Evolutionary conservation across 2,888 invertebrate genomes (phyloP).

Genomic region (Eurois occulta): DNA sequence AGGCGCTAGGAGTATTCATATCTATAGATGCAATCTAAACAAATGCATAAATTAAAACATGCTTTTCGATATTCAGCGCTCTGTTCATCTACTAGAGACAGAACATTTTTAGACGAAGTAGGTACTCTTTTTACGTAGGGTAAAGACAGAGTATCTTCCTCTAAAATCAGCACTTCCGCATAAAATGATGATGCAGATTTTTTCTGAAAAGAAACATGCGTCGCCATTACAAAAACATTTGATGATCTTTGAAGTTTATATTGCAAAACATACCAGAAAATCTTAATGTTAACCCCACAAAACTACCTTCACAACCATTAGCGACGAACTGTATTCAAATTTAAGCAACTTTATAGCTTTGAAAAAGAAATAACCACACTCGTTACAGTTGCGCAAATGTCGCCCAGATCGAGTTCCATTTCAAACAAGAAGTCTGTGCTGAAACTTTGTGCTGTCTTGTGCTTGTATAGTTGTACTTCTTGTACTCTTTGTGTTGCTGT

Average conservation of each 20-base stretch:
- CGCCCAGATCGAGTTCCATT: constrained; percentile 56
- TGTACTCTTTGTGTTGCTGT: constrained; percentile 36
- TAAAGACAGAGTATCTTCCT: background rate
- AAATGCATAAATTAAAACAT: background rate
- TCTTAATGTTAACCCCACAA: background rate
- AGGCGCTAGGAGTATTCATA: background rate
- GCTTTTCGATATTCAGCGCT: background rate
- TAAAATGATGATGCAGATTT: background rate
- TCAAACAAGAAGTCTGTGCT: constrained; percentile 55
- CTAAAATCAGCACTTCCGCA: background rate
- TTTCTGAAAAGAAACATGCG: background rate
- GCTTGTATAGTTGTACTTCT: constrained; percentile 48
- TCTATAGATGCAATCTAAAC: background rate
- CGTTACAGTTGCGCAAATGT: constrained; percentile 43
- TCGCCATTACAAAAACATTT: background rate
- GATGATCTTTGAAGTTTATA: background rate
- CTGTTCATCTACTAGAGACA: background rate
- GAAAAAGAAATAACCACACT: constrained; percentile 50
- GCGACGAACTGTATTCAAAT: constrained; percentile 33
- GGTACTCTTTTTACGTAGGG: background rate
- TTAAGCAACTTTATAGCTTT: constrained; percentile 28
- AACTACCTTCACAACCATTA: constrained; percentile 17
- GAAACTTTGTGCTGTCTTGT: constrained; percentile 56
- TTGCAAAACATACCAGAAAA: background rate
- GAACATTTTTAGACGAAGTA: background rate